These are phyloP conservation scores for Ctenosaura bakeri DNA, from an alignment of 2,797 vertebrate species.

Conservation along the genomic window DNA sequence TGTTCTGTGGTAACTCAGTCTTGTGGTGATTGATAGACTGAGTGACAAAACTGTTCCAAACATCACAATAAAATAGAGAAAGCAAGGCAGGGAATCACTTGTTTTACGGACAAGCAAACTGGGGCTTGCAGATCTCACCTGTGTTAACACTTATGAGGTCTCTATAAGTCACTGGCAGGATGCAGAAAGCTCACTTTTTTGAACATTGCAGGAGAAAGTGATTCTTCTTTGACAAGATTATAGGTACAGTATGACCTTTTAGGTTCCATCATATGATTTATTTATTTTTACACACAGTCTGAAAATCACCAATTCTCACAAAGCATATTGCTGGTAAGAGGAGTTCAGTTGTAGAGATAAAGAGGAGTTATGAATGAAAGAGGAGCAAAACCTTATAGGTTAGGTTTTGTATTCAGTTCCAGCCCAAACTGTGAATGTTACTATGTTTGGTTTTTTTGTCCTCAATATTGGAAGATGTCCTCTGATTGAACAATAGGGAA, in stretches of 20 bases:
- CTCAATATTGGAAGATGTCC: neutral
- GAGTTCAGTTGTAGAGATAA: neutral
- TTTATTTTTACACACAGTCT: no score
- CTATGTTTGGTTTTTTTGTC: neutral
- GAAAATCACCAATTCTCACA: neutral
- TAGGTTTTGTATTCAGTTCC: neutral
- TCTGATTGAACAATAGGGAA: neutral
- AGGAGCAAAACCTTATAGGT: neutral
- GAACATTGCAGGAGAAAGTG: neutral
- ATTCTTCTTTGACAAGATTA: constrained; percentile 9
- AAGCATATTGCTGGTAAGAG: neutral
- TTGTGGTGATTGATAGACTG: neutral
- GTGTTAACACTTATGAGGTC: neutral
- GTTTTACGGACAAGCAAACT: neutral
- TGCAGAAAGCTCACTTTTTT: neutral
- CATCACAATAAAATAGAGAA: neutral
- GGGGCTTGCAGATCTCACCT: neutral
- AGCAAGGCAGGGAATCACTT: neutral
- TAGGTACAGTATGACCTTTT: neutral
- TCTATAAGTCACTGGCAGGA: neutral
- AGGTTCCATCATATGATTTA: constrained; percentile 1
- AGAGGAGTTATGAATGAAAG: neutral
- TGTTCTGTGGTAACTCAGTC: neutral
- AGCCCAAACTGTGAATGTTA: neutral
- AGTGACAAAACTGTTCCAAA: neutral